phyloP scores from a whole-genome alignment of 2,797 vertebrate species.

The Squalus acanthias region DNA sequence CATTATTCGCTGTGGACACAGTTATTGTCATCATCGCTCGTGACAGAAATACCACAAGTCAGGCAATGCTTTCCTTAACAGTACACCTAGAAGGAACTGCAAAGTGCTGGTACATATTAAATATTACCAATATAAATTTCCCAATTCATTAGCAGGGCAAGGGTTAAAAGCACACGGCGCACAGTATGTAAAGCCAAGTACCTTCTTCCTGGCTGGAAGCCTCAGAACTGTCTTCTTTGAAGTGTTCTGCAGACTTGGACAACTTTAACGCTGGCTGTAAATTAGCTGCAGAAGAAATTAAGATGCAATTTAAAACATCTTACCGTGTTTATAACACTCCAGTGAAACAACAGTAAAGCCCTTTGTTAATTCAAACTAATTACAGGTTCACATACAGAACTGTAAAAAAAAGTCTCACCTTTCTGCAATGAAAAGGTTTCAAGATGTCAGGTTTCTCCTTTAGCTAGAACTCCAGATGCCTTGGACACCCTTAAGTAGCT shows the following conservation, averaged over 20 bases:
- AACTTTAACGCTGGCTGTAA: constrained; percentile 67
- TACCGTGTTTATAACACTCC: background rate
- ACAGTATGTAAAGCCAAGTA: constrained; percentile 46
- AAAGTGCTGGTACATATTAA: background rate
- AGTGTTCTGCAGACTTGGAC: constrained; percentile 64
- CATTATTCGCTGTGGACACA: background rate
- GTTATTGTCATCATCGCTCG: background rate
- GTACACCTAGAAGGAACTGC: background rate
- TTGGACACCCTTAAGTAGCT: background rate
- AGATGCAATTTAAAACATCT: background rate
- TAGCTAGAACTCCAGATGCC: background rate
- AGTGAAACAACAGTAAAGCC: background rate
- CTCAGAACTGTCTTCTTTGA: constrained; percentile 81
- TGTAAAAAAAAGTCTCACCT: background rate
- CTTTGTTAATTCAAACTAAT: background rate
- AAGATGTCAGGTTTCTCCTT: background rate
- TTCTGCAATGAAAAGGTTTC: background rate
- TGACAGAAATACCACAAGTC: too few species aligned
- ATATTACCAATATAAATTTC: background rate
- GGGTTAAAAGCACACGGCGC: background rate
- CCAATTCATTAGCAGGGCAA: background rate
- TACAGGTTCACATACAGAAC: background rate
- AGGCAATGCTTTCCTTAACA: too few species aligned
- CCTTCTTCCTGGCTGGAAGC: constrained; percentile 93
- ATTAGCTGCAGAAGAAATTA: constrained; percentile 63